These are phyloP conservation scores for Cheirogaleus major DNA, from an alignment of 2,797 vertebrate species.

Conservation along the genomic window DNA sequence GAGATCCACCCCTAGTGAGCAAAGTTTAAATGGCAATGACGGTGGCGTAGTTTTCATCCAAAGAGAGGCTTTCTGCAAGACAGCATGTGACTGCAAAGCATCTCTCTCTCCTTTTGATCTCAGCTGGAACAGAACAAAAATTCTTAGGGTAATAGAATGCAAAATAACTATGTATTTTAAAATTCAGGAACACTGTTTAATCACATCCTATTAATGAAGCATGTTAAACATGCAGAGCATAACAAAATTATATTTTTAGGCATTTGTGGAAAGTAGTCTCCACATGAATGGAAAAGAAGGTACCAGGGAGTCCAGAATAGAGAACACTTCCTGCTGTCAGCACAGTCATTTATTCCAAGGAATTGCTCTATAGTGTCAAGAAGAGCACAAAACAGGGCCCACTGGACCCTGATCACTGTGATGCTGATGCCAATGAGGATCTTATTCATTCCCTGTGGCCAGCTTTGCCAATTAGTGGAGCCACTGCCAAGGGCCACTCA, in stretches of 20 bases:
- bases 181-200: conserved; percentile 51
- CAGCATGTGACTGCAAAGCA: background rate
- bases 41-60: background rate
- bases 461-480: conserved; percentile 51
- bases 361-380: conserved; percentile 29
- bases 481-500: conserved; percentile 52
- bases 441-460: conserved; percentile 33
- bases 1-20: background rate
- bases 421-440: conserved; percentile 2
- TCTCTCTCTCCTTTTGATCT: conserved; percentile 32
- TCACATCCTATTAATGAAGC: conserved; percentile 34
- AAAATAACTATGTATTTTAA: conserved; percentile 42
- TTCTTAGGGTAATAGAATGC: conserved; percentile 26
- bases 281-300: conserved; percentile 5
- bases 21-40: background rate
- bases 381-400: conserved; percentile 41
- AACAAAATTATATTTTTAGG: conserved; percentile 34
- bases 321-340: background rate
- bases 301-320: background rate
- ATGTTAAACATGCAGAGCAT: conserved; percentile 25
- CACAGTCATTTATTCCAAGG: background rate
- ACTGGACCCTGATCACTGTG: background rate
- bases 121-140: conserved; percentile 31
- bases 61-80: conserved; percentile 46
- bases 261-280: background rate